Conservation (phyloP, 1,140 invertebrate species). For the Episyrphus balteatus region DNA sequence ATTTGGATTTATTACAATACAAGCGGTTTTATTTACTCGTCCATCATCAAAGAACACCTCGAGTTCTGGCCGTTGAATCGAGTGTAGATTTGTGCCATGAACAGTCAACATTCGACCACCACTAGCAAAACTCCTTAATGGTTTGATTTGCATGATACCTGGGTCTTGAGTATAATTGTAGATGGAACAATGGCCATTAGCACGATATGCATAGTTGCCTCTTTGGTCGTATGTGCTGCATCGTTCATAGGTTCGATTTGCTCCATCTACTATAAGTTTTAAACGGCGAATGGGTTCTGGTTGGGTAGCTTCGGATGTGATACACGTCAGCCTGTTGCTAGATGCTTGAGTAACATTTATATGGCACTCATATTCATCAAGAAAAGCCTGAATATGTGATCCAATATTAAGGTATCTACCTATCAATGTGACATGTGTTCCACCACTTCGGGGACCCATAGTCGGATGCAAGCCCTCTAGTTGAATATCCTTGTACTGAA, state of each 20-base stretch:
- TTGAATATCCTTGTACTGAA: constrained; percentile 79
- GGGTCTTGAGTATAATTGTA: constrained; percentile 89
- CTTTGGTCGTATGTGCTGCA: neutral
- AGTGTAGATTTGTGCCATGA: constrained; percentile 82
- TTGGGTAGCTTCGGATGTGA: constrained; percentile 57
- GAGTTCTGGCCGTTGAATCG: constrained; percentile 84
- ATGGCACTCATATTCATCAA: constrained; percentile 80
- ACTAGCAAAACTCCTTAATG: constrained; percentile 73
- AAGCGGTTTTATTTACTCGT: constrained; percentile 70
- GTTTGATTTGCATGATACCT: constrained; percentile 87
- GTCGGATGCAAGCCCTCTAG: constrained; percentile 70
- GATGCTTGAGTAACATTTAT: constrained; percentile 82
- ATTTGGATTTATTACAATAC: constrained; percentile 73
- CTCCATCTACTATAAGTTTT: constrained; percentile 73
- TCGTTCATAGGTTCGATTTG: constrained; percentile 53
- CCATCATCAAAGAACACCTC: constrained; percentile 40
- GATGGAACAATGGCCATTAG: constrained; percentile 35
- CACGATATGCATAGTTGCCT: neutral
- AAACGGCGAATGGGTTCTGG: constrained; percentile 45
- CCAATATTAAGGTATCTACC: constrained; percentile 92
- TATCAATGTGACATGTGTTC: constrained; percentile 80
- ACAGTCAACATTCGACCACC: constrained; percentile 90
- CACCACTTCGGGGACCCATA: constrained; percentile 85
- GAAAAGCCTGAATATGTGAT: constrained; percentile 70
- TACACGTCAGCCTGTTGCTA: constrained; percentile 76